Evolutionary conservation across 2,797 vertebrate species (phyloP), one percentile per base, ranked within the genome.

Genomic region (Microhierax caerulescens): DNA sequence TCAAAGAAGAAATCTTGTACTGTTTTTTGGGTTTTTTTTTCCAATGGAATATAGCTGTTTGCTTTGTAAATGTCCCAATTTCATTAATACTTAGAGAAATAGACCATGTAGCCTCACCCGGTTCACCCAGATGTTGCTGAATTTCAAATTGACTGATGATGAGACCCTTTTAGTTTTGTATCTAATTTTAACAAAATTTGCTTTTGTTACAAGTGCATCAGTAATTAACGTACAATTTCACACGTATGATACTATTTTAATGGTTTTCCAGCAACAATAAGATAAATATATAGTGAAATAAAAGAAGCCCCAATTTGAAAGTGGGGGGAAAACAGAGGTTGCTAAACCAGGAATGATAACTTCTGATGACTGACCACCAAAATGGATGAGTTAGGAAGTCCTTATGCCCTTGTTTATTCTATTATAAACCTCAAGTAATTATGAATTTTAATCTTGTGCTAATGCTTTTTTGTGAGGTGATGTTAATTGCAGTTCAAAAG

Each of bases 201-300:
- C 61, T 90, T 88, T 84, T 93, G 43, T 94, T 88, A 59, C n/a
- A 51, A 61, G 36, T 73, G 23, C 13, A 1, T 78, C 37, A 45
- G 50, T 91, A 96, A 94, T 96, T 95, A 96, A 95, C 77, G 70
- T 41, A 37, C 53, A 93, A 78, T 82, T 95, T 92, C 84, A 80
- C 51, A 37, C 48, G 9, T 77, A 39, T 39, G 36, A 8, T 57
- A 64, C 94, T 87, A 69, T 81, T 91, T 18, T 88, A 37, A 60
- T 75, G 22, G 83, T 96, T 85, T 96, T 87, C 48, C 54, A 27
- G 89, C 77, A 95, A 90, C 93, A 85, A 51, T 75, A 82, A 76
- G 57, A 47, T 64, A 89, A 74, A 67, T 86, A 48, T 25, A 37
- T 73, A 64, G 36, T 48, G 34, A 69, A 84, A 88, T 25, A 41